Base-by-base conservation (phyloP, 2,113 vertebrate genomes). In the Ictalurus furcatus region DNA sequence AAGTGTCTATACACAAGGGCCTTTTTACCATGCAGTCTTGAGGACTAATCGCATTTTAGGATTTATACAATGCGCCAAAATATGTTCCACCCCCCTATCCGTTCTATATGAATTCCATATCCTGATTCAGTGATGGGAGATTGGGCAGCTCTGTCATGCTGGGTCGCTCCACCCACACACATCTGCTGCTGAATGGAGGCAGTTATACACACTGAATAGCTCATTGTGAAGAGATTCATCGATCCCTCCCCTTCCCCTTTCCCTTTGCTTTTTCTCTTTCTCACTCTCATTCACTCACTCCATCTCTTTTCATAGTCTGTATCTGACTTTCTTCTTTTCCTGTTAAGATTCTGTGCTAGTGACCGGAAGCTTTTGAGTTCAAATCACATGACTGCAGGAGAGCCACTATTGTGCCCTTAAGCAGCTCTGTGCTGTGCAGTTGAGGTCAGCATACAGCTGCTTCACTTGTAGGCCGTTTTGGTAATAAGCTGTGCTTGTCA, bases 61-160 rank as follows among this genome's bases (percentile, higher is more conserved):
- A 76, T 86, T 85, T 65, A 73, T 88, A 84, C 73, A 87, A 79
- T 81, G 54, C 85, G 40, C 23, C 21, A 54, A 89, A 87, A 81
- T 85, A 76, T 87, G 34, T 65, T 73, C 84, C 87, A 40, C 37
- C 61, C 48, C 76, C 80, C 21, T n/a, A 56, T 61, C 28, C 40
- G 2, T 59, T 48, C 76, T 56, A 85, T 88, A 89, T 89, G 83
- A 91, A 91, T 91, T 91, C 76, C 90, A 91, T 89, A 89, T 89
- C 34, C 86, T 78, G 63, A 81, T 81, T 48, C 80, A 52, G 79
- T 73, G 87, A 85, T 85, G 37, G 56, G 54, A 81, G 87, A 56
- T 61, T 84, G 56, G 79, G 63, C 80, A 67, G 86, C 78, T 90
- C 82, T 85, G 85, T 85, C 76, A 65, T 9, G 76, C 67, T 54